Conservation (phyloP, 2,113 vertebrate genomes). For the Sitta europaea region DNA sequence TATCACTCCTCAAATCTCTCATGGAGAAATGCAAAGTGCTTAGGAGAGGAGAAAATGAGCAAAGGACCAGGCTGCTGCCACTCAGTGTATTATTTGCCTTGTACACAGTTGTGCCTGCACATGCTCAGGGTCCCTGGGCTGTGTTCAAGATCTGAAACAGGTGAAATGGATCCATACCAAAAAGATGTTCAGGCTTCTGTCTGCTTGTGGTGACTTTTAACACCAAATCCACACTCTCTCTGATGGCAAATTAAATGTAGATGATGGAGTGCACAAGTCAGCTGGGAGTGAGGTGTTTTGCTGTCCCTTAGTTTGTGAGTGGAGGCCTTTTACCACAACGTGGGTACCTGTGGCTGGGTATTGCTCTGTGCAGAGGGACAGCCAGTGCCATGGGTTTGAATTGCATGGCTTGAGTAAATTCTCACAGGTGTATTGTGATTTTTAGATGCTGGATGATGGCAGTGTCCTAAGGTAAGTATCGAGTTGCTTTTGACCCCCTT, state of each 20-base stretch:
- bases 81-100: neutral
- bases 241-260: neutral
- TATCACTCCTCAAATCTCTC: neutral
- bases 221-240: neutral
- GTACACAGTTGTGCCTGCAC: neutral
- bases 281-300: neutral
- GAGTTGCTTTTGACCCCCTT: neutral
- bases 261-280: neutral
- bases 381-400: neutral
- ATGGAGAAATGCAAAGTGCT: neutral
- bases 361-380: neutral
- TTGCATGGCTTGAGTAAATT: neutral
- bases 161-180: neutral
- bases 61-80: neutral
- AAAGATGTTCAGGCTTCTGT: neutral
- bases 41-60: neutral
- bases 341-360: neutral
- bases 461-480: neutral
- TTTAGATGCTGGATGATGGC: neutral
- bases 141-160: neutral
- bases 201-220: neutral
- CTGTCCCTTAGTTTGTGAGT: neutral
- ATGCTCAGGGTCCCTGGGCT: neutral
- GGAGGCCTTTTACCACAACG: neutral
- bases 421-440: rapidly evolving